phyloP scores from a whole-genome alignment of 2,888 invertebrate genomes.

The Pseudeuparius sepicola region DNA sequence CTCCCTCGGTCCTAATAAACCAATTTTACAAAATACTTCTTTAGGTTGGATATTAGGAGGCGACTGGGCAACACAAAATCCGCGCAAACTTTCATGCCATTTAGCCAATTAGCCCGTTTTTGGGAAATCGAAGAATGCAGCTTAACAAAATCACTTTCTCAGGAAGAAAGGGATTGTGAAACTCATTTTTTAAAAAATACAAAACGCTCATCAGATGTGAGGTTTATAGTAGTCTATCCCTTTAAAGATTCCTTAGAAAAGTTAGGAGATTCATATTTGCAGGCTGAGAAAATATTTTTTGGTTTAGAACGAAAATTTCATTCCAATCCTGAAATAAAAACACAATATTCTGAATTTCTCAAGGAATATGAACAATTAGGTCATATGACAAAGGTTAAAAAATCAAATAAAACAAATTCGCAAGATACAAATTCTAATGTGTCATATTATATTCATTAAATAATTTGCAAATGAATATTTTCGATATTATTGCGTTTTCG shows the following conservation, averaged over 20 bases:
- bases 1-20: constrained; percentile 7
- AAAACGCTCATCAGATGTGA: constrained; percentile 7
- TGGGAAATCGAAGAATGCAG: constrained; percentile 16
- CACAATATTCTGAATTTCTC: constrained; percentile 14
- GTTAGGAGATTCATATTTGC: constrained; percentile 15
- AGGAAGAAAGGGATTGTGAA: constrained; percentile 16
- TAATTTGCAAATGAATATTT: constrained; percentile 16
- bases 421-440: too few species aligned
- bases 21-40: constrained; percentile 13
- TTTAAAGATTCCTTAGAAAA: constrained; percentile 12
- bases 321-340: constrained; percentile 2
- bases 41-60: constrained; percentile 17
- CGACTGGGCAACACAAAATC: too few species aligned
- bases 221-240: constrained; percentile 14
- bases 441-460: too few species aligned
- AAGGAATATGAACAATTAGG: constrained; percentile 14
- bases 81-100: too few species aligned
- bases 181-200: constrained; percentile 11
- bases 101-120: constrained; percentile 14
- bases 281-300: constrained; percentile 14
- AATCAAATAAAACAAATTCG: too few species aligned
- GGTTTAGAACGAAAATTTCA: constrained; percentile 10
- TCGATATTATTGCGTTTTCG: constrained; percentile 17
- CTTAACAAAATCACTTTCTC: too few species aligned
- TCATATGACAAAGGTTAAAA: constrained; percentile 16